These are phyloP conservation scores for Lasioglossum lativentre DNA, from an alignment of 2,888 invertebrate genomes.

Conservation along the genomic window DNA sequence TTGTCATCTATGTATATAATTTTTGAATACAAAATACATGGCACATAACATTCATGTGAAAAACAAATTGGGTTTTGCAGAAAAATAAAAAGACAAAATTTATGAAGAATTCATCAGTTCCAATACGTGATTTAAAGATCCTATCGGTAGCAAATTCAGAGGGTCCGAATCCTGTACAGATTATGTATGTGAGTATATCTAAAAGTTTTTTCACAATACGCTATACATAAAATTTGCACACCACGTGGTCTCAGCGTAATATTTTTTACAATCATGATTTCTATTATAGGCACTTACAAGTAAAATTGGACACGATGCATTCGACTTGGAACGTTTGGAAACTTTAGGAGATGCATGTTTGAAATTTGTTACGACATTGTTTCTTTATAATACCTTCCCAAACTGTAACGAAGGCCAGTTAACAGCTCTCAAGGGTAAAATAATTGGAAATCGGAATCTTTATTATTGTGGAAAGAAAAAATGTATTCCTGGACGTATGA, in stretches of 20 bases:
- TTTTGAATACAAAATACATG: background rate
- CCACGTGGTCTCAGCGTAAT: background rate
- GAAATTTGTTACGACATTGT: conserved; percentile 91
- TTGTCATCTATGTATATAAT: background rate
- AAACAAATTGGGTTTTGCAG: conserved; percentile 26
- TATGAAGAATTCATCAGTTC: conserved; percentile 40
- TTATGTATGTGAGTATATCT: conserved; percentile 79
- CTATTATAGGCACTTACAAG: conserved; percentile 88
- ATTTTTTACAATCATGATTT: conserved; percentile 10
- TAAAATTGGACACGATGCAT: conserved; percentile 90
- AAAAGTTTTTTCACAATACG: conserved; percentile 63
- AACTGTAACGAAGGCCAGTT: conserved; percentile 91
- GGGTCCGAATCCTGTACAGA: conserved; percentile 78
- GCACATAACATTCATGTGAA: background rate
- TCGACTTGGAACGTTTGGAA: conserved; percentile 93
- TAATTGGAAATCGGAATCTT: conserved; percentile 95
- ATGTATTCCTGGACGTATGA: conserved; percentile 86
- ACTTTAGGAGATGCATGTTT: conserved; percentile 96
- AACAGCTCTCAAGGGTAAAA: conserved; percentile 89
- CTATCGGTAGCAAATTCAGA: conserved; percentile 44
- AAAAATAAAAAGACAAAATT: conserved; percentile 35
- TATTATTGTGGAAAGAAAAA: conserved; percentile 88
- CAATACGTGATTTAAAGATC: conserved; percentile 67
- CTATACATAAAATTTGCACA: background rate
- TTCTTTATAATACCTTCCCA: conserved; percentile 89